phyloP scores from a whole-genome alignment of 2,113 vertebrate species.

The Prunella fulvescens region DNA sequence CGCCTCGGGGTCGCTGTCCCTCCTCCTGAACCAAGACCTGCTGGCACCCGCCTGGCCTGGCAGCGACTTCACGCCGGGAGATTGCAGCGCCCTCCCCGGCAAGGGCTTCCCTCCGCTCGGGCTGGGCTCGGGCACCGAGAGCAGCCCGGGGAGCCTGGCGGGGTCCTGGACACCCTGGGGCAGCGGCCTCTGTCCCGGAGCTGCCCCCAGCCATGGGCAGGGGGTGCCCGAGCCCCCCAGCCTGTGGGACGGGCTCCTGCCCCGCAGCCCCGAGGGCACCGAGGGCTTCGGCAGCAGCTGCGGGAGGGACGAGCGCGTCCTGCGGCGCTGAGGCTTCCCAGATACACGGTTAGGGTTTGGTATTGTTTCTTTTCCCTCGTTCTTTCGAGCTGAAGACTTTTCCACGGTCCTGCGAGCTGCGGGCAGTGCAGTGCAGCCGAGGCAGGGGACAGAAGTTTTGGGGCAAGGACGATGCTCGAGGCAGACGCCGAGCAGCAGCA shows the following conservation, averaged over 20 bases:
- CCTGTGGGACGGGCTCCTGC: not conserved
- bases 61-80: not conserved
- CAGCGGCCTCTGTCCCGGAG: not conserved
- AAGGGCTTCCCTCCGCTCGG: not conserved
- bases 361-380: not conserved
- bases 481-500: not conserved
- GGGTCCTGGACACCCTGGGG: conserved; percentile 46
- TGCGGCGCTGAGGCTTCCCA: not conserved
- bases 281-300: conserved; percentile 47
- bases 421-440: not conserved
- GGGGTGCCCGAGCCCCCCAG: not conserved
- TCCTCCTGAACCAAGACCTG: not conserved
- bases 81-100: not conserved
- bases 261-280: conserved; percentile 33
- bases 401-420: not conserved
- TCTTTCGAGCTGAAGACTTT: not conserved
- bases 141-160: not conserved
- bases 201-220: fast-evolving
- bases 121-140: not conserved
- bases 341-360: fast-evolving
- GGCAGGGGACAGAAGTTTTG: not conserved
- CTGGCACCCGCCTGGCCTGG: not conserved
- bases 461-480: not conserved
- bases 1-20: not conserved
- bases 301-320: conserved; percentile 39